These are phyloP conservation scores for Psittacula derbiana DNA, from an alignment of 2,797 vertebrate genomes.

Conservation along the genomic window DNA sequence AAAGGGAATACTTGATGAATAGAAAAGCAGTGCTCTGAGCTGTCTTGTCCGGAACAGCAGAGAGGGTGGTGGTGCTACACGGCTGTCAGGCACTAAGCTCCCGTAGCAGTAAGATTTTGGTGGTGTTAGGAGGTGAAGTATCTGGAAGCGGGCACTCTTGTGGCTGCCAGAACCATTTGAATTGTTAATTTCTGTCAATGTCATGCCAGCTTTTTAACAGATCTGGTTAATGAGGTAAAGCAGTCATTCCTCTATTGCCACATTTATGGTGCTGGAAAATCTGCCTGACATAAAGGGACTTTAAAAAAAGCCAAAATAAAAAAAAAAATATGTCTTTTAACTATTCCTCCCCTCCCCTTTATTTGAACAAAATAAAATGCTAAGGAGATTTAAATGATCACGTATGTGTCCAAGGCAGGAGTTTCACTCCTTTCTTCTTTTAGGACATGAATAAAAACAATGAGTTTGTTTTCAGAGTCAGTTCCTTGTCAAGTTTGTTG, in stretches of 20 bases:
- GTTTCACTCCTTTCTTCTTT: constrained; percentile 56
- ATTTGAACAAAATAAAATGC: background rate
- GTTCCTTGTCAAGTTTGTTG: background rate
- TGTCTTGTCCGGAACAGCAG: background rate
- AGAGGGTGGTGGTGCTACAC: background rate
- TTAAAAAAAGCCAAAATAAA: background rate
- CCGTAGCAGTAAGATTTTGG: background rate
- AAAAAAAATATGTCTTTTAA: background rate
- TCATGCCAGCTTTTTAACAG: constrained; percentile 26
- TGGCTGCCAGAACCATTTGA: constrained; percentile 23
- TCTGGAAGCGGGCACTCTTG: background rate
- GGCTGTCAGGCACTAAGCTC: background rate
- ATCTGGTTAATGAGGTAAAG: constrained; percentile 39
- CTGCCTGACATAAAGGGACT: constrained; percentile 35
- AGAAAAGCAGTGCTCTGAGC: background rate
- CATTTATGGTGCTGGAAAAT: constrained; percentile 23
- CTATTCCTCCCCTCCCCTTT: background rate
- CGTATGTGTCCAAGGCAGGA: background rate
- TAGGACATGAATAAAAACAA: constrained; percentile 37
- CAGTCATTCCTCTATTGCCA: background rate
- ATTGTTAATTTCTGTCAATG: constrained; percentile 60
- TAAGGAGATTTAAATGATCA: background rate
- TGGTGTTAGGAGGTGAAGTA: constrained; percentile 15
- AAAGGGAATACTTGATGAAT: background rate
- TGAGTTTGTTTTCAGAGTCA: background rate